These are phyloP conservation scores for Montipora capitata DNA, from an alignment of 92 coral and sea anemone species.

Conservation along the genomic window DNA sequence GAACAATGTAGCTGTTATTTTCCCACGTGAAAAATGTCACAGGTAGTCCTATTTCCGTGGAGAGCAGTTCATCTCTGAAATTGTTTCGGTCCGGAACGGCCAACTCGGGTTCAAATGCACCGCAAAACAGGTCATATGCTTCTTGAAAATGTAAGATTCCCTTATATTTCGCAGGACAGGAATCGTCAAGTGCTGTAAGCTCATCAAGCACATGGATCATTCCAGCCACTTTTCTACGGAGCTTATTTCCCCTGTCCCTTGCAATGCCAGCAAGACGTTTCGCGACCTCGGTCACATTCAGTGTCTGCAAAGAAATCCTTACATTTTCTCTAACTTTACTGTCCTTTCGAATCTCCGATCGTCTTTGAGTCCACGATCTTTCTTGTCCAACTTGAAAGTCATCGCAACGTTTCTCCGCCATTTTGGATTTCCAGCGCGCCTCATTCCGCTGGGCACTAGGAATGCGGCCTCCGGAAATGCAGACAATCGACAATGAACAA, in stretches of 20 bases:
- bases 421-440: no score
- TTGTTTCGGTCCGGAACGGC: slow-evolving; percentile 36
- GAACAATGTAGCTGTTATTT: slow-evolving; percentile 30
- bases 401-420: slow-evolving; percentile 14
- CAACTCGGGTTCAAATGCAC: slow-evolving; percentile 44
- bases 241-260: slow-evolving; percentile 9
- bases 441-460: no score
- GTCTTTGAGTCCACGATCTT: slow-evolving; percentile 48
- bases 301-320: slow-evolving; percentile 45
- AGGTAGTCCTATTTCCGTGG: slow-evolving; percentile 39
- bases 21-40: slow-evolving; percentile 23
- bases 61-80: slow-evolving; percentile 41
- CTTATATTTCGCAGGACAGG: slow-evolving; percentile 15
- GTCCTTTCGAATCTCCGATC: slow-evolving; percentile 25
- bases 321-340: slow-evolving; percentile 56
- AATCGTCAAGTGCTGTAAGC: slow-evolving; percentile 47
- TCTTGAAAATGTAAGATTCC: slow-evolving; percentile 58
- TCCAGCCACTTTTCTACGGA: slow-evolving; percentile 28
- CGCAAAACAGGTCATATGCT: slow-evolving; percentile 51
- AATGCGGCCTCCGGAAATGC: no score
- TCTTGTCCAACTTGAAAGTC: slow-evolving; percentile 18
- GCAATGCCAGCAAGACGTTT: slow-evolving; percentile 60
- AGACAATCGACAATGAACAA: no score
- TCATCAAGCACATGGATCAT: slow-evolving; percentile 58
- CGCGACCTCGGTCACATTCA: slow-evolving; percentile 32